A percentile compares a stretch with the other conserved stretches of the same genome.
Evolutionary conservation across 2,797 vertebrate genomes (phyloP).

Genomic region (Parauchenoglanis punctatus): DNA sequence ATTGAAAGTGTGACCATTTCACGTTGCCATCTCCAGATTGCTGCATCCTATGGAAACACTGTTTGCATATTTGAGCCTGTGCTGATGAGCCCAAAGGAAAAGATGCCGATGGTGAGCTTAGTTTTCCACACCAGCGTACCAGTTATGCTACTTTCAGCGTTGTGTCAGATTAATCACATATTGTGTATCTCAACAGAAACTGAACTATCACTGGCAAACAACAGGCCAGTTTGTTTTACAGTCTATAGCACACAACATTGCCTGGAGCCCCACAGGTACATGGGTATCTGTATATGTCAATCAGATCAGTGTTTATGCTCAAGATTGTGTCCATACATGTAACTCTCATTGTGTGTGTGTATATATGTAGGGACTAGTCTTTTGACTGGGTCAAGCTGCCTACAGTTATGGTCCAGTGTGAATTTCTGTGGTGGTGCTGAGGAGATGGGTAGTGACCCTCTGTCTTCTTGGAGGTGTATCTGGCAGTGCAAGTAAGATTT

Average conservation of each 20-base stretch:
- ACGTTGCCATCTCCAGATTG: conserved; percentile 80
- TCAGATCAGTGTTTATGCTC: neutral
- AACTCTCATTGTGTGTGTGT: conserved; percentile 15
- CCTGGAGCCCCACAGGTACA: conserved; percentile 94
- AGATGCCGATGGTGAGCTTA: conserved; percentile 79
- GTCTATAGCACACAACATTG: conserved; percentile 85
- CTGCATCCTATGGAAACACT: conserved; percentile 92
- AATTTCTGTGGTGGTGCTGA: conserved; percentile 62
- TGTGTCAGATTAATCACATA: neutral
- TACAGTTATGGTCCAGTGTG: conserved; percentile 89
- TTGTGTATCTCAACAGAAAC: conserved; percentile 70
- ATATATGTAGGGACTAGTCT: conserved; percentile 79
- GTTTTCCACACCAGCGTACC: neutral
- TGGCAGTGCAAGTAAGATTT: conserved; percentile 93
- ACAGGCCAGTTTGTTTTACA: conserved; percentile 89
- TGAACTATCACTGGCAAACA: conserved; percentile 92
- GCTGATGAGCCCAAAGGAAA: conserved; percentile 78
- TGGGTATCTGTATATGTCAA: neutral
- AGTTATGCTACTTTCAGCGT: conserved; percentile 6
- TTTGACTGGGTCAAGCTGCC: conserved; percentile 85
- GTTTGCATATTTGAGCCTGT: conserved; percentile 94
- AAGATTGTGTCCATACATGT: neutral
- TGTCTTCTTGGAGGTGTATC: conserved; percentile 85
- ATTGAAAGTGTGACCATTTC: neutral
- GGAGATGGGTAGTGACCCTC: conserved; percentile 59